Conservation (phyloP, 2,797 vertebrate genomes). For the Catostomus latipinnis region DNA sequence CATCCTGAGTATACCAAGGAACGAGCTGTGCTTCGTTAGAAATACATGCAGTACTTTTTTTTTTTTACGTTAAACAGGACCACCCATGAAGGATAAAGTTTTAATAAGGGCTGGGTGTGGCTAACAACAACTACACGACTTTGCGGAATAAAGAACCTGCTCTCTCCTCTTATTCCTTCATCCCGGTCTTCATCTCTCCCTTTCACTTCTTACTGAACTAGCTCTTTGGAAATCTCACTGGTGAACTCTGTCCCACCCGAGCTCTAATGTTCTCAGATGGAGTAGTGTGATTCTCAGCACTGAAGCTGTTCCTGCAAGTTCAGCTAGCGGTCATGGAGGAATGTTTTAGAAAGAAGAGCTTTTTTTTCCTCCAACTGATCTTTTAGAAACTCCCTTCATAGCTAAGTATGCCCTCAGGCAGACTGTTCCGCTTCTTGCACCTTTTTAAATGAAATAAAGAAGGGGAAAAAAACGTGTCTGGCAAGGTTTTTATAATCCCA, state of each 20-base stretch:
- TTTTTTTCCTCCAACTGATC: constrained; percentile 56
- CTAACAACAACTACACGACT: constrained; percentile 24
- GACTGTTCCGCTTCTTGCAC: constrained; percentile 77
- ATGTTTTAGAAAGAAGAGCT: constrained; percentile 65
- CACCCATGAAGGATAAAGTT: constrained; percentile 38
- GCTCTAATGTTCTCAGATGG: constrained; percentile 57
- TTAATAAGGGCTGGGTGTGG: constrained; percentile 32
- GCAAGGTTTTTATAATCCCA: constrained; percentile 71
- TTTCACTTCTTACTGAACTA: constrained; percentile 61
- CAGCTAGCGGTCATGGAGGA: constrained; percentile 74
- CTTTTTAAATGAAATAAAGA: constrained; percentile 68
- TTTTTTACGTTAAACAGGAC: constrained; percentile 27
- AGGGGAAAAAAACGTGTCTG: constrained; percentile 54
- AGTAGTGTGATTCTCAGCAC: constrained; percentile 51
- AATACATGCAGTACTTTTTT: constrained; percentile 34
- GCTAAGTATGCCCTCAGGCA: constrained; percentile 76
- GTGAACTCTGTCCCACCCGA: constrained; percentile 60
- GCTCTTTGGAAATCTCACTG: constrained; percentile 66
- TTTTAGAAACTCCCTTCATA: constrained; percentile 54
- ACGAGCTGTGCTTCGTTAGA: constrained; percentile 27
- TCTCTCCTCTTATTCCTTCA: constrained; percentile 23
- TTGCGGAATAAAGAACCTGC: constrained; percentile 22
- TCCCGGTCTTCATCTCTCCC: constrained; percentile 35
- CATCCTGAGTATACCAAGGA: constrained; percentile 4
- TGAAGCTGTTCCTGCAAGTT: constrained; percentile 70